These are phyloP conservation scores for Suricata suricatta DNA, from an alignment of 2,113 vertebrate genomes.

Conservation along the genomic window DNA sequence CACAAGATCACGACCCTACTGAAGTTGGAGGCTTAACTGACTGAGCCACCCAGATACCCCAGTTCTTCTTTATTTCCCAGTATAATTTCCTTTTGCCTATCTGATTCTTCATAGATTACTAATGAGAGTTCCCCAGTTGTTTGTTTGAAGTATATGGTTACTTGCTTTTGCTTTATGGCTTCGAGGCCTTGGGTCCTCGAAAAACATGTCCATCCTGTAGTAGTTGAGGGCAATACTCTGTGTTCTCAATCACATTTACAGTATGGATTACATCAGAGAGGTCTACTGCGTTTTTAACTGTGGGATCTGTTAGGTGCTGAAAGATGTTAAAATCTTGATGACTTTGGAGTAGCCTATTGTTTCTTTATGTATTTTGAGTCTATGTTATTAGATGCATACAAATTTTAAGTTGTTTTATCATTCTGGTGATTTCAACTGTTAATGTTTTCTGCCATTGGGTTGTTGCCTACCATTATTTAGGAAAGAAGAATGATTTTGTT, in stretches of 20 bases:
- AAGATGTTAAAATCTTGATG: neutral
- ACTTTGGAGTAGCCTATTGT: neutral
- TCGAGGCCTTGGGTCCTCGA: neutral
- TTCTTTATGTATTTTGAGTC: slow-evolving; percentile 1
- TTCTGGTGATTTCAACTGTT: neutral
- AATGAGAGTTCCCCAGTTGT: neutral
- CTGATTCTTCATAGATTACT: neutral
- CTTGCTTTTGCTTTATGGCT: neutral
- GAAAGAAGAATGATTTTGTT: slow-evolving; percentile 19
- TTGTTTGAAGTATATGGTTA: neutral
- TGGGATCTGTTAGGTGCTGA: neutral
- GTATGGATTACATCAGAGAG: neutral
- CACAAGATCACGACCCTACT: too few relatives aligned
- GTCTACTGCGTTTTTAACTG: neutral
- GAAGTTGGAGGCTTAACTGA: too few relatives aligned
- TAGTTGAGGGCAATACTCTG: neutral
- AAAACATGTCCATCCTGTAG: neutral
- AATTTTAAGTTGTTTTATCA: neutral
- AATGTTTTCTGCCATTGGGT: neutral
- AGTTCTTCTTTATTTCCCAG: neutral
- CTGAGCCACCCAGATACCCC: too few relatives aligned
- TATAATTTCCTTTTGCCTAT: neutral
- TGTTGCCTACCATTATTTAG: neutral
- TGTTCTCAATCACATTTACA: neutral
- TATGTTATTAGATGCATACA: neutral